phyloP scores from a whole-genome alignment of 1,140 invertebrate genomes.

The Sweltsa coloradensis region DNA sequence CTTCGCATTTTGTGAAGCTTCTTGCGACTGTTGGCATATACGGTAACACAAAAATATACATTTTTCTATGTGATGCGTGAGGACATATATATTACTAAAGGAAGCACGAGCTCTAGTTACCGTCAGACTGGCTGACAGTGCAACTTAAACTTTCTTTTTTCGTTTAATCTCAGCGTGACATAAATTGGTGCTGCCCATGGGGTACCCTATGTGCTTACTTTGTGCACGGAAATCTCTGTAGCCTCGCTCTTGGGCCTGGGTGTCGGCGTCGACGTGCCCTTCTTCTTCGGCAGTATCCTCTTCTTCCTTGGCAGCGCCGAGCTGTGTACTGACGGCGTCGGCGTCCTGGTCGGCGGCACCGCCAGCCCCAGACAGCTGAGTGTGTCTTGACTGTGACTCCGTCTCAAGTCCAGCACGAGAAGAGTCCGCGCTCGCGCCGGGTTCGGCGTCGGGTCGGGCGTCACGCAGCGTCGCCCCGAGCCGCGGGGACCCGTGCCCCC shows the following conservation, averaged over 20 bases:
- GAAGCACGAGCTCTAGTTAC: no score
- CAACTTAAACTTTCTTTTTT: no score
- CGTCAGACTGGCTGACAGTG: no score
- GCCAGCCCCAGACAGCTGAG: slow-evolving; percentile 5
- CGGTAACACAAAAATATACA: no score
- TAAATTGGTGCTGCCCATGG: no score
- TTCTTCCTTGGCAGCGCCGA: background rate
- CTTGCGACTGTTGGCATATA: no score
- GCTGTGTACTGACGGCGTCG: background rate
- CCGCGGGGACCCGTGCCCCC: background rate
- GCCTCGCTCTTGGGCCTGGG: background rate
- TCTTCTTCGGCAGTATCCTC: background rate
- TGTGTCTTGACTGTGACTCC: slow-evolving; percentile 6
- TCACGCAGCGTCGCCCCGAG: background rate
- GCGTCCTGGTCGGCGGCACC: background rate
- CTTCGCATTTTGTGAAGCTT: no score
- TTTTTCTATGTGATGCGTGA: no score
- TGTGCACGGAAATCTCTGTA: no score
- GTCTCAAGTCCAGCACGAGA: slow-evolving; percentile 9
- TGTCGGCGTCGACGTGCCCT: background rate
- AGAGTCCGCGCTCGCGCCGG: background rate
- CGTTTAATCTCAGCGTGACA: no score
- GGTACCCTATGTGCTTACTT: no score
- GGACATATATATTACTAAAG: no score
- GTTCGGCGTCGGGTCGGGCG: slow-evolving; percentile 4